Percentiles rank a stretch among this genome's conserved stretches.
Conservation (phyloP, 2,113 vertebrate species). For the Steatornis caripensis region DNA sequence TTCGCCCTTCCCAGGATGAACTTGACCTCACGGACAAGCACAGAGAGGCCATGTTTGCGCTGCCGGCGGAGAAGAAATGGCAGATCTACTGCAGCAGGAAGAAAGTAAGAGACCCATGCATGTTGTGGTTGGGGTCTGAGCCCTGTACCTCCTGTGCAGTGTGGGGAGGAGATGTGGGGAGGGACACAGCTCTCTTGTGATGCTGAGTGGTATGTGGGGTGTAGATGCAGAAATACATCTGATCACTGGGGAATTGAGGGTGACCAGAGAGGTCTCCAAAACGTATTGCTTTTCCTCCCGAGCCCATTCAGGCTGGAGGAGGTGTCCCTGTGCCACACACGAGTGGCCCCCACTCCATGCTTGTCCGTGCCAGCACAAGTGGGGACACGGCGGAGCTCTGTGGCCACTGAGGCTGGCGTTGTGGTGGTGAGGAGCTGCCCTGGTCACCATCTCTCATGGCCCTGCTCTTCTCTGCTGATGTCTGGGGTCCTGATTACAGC, state of each 20-base stretch:
- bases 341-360: background rate
- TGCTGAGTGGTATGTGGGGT: background rate
- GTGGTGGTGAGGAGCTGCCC: accelerated
- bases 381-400: accelerated
- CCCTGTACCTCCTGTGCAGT: background rate
- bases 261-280: background rate
- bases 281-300: background rate
- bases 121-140: accelerated
- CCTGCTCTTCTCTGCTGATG: background rate
- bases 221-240: background rate
- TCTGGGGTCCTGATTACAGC: background rate
- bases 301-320: background rate
- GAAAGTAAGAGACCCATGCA: constrained; percentile 75
- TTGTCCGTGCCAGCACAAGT: background rate
- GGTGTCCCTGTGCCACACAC: background rate
- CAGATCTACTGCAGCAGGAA: constrained; percentile 99
- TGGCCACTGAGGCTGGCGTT: background rate
- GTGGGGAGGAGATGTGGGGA: background rate
- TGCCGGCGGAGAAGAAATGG: constrained; percentile 96
- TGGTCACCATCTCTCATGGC: background rate
- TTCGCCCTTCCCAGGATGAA: constrained; percentile 81
- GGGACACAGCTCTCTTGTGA: background rate
- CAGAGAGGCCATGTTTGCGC: constrained; percentile 97
- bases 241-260: background rate
- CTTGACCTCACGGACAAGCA: constrained; percentile 97